Conservation (phyloP, 2,797 vertebrate genomes). For the Pseudomugil tenellus region DNA sequence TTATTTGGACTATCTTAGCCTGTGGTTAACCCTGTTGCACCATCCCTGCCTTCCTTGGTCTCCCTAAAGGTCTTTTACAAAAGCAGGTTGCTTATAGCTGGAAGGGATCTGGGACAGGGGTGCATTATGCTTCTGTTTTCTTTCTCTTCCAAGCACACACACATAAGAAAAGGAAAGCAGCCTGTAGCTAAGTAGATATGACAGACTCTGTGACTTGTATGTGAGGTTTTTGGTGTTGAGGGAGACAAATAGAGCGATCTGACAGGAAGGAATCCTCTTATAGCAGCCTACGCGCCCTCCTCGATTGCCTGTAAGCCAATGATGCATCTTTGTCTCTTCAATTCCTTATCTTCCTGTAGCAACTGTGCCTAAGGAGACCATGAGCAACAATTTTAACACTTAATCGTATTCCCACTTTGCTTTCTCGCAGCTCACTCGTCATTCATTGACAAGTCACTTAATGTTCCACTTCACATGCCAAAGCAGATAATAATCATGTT, state of each 20-base stretch:
- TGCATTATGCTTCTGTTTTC: conserved; percentile 13
- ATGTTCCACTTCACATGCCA: background rate
- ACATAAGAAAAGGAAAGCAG: conserved; percentile 6
- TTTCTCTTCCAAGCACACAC: conserved; percentile 6
- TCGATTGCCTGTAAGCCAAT: conserved; percentile 52
- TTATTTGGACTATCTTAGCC: conserved; percentile 41
- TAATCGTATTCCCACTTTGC: background rate
- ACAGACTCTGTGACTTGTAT: conserved; percentile 46
- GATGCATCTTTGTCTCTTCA: conserved; percentile 57
- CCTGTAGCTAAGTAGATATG: conserved; percentile 44
- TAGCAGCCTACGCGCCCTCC: conserved; percentile 58
- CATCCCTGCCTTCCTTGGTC: conserved; percentile 39
- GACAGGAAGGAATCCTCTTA: conserved; percentile 73
- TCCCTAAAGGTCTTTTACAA: conserved; percentile 30
- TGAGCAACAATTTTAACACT: conserved; percentile 34
- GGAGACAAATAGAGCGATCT: conserved; percentile 52
- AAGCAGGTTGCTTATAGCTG: conserved; percentile 23
- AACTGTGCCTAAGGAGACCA: conserved; percentile 31
- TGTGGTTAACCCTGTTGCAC: conserved; percentile 41
- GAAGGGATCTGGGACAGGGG: background rate
- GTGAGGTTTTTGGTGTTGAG: conserved; percentile 41
- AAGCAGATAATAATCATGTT: conserved; percentile 13
- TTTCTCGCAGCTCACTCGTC: conserved; percentile 8
- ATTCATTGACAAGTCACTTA: conserved; percentile 6
- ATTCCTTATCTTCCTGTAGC: conserved; percentile 27